These are phyloP conservation scores for Corythoichthys intestinalis DNA, from an alignment of 2,113 vertebrate species.

Conservation along the genomic window DNA sequence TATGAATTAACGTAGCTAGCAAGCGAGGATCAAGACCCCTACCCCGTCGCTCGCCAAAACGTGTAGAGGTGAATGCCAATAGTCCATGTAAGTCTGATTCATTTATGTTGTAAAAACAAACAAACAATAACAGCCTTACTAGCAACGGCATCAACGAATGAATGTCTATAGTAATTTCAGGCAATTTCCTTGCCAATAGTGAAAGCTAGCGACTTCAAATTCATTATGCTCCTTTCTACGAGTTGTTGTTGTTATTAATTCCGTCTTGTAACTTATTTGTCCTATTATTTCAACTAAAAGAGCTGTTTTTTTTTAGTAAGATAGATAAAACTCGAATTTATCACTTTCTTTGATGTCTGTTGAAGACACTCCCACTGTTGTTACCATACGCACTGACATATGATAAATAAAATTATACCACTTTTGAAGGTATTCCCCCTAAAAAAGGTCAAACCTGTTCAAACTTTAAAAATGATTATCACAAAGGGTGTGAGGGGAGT, in stretches of 20 bases:
- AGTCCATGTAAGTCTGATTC: conserved; percentile 51
- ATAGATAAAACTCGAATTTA: background rate
- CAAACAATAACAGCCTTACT: background rate
- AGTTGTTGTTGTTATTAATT: background rate
- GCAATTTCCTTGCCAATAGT: background rate
- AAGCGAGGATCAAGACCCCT: conserved; percentile 21
- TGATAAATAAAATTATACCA: background rate
- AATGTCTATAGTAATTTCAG: background rate
- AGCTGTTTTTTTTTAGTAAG: background rate
- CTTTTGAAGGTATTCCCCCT: no score
- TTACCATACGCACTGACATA: background rate
- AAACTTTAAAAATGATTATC: background rate
- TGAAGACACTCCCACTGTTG: background rate
- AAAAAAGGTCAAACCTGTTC: background rate
- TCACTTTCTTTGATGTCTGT: background rate
- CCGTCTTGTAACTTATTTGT: background rate
- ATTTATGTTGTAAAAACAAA: background rate
- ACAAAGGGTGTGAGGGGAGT: no score
- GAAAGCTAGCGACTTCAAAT: background rate
- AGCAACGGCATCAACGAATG: background rate
- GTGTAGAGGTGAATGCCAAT: conserved; percentile 22
- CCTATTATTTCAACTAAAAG: background rate
- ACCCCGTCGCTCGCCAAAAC: conserved; percentile 21
- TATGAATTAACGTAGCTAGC: background rate
- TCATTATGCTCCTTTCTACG: background rate